A percentile compares a stretch with the other conserved stretches of the same genome.
Evolutionary conservation across 37 sponge, comb jelly and placozoan genomes (phyloP).

Genomic region (Petrosia ficiformis): DNA sequence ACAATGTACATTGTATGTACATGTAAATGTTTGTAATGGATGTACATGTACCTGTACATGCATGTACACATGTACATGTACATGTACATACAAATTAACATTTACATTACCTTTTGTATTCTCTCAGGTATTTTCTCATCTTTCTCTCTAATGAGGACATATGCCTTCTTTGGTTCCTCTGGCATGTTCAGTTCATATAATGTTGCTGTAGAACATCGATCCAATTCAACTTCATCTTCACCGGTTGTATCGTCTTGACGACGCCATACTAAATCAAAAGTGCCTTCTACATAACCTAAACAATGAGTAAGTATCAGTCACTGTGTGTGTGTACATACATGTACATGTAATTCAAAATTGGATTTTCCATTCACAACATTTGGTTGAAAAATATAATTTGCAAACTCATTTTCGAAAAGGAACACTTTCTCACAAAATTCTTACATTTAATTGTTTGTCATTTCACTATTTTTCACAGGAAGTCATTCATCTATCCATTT

Average conservation of each 20-base stretch:
- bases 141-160: conserved; percentile 37
- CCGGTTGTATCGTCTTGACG: not conserved
- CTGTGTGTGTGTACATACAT: not conserved
- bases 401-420: no score
- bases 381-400: no score
- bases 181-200: conserved; percentile 73
- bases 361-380: no score
- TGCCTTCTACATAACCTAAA: conserved; percentile 45
- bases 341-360: not conserved
- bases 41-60: no score
- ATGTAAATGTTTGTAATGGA: no score
- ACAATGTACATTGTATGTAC: no score
- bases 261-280: conserved; percentile 47
- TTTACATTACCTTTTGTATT: not conserved
- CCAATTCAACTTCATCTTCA: conserved; percentile 18
- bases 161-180: conserved; percentile 17
- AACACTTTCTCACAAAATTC: no score
- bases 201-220: conserved; percentile 62
- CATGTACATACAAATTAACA: no score
- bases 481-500: no score
- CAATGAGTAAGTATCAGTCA: not conserved
- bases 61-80: no score
- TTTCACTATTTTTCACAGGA: no score
- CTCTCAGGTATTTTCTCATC: not conserved
- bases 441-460: no score